Percentiles rank a stretch among this genome's conserved stretches.
Conservation (phyloP, 2,797 vertebrate species). For the Calcarius lapponicus region DNA sequence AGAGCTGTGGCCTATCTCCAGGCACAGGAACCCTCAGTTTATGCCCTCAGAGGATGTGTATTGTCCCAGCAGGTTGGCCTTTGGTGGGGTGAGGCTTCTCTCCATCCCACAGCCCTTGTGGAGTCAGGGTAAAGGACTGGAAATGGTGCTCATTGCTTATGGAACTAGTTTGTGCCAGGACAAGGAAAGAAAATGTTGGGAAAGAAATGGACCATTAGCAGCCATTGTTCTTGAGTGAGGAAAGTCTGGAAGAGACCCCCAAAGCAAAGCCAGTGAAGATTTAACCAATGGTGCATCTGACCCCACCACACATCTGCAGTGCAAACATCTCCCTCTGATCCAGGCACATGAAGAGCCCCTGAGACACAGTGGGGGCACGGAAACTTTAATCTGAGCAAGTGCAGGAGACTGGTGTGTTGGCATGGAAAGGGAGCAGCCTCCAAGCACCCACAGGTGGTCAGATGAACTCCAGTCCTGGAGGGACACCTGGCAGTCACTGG, state of each 20-base stretch:
- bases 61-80: background rate
- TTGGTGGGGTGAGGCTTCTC: background rate
- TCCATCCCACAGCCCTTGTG: background rate
- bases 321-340: background rate
- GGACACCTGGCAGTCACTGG: background rate
- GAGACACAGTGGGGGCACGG: background rate
- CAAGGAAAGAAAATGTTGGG: background rate
- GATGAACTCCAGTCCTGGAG: background rate
- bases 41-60: background rate
- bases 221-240: background rate
- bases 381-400: background rate
- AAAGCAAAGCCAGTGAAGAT: background rate
- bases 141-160: background rate
- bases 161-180: background rate
- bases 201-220: background rate
- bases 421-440: background rate
- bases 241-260: background rate
- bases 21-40: background rate
- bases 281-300: background rate
- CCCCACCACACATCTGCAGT: background rate
- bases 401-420: accelerated
- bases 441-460: background rate
- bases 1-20: background rate
- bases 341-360: background rate
- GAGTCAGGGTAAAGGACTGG: background rate